Base-by-base conservation (phyloP, 2,888 invertebrate genomes). In the Thera britannica region DNA sequence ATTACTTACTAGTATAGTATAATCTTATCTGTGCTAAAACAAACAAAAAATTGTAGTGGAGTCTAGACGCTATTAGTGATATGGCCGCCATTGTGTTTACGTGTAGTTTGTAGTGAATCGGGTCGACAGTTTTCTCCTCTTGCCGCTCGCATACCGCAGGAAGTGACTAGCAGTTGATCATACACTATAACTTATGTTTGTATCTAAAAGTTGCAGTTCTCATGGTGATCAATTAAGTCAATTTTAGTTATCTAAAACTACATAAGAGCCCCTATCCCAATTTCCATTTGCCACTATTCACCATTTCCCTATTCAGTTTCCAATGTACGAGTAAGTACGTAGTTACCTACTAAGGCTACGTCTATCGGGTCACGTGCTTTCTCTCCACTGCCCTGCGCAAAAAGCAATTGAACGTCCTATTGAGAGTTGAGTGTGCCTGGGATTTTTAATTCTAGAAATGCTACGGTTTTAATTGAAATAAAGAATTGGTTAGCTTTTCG, bases 281-380 rank as follows among this genome's bases (percentile, higher is more conserved):
- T 58, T 34, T 58, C n/a, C 3, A 36, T 49, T 51, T 44, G 6
- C 12, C 38, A 4, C 38, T 8, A 58, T 58, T 58, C 44, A 58
- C 36, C 8, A 36, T 23, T 8, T 49, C 38, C 38, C 36, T 51
- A 52, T 51, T 55, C 35, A 55, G 41, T 35, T 11, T 35, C 61
- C 36, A n/a, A 12, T 52, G 7, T 58, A 2, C 9, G 44, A 58
- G 55, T 52, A 59, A 49, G 44, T 52, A 52, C 2, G 49, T 51
- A 51, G 49, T 12, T 38, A 38, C 41, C 6, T 23, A 7, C 38
- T 46, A 46, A 12, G 4, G n/a, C 23, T 44, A 58, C 38, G 3
- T 58, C 62, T 68, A 67, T 72, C 68, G 68, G 52, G 58, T 71
- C 80, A 80, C 79, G 79, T 75, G 54, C 68, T 34, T 69, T 62